Evolutionary conservation across 2,797 vertebrate genomes (phyloP), one percentile per base, ranked within the genome.

Genomic region (Crocidura indochinensis): DNA sequence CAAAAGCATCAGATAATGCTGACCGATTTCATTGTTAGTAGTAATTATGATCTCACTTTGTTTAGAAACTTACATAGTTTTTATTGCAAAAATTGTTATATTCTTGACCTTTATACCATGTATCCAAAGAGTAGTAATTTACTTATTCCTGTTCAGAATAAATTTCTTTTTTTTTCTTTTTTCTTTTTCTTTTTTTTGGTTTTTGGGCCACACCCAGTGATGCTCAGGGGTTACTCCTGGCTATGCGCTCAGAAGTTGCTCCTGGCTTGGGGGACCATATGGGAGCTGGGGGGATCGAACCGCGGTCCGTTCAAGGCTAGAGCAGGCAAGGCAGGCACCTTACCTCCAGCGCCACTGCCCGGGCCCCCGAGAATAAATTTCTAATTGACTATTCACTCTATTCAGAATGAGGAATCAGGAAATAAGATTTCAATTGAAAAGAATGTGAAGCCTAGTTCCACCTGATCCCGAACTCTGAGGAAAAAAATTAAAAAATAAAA

Each of bases 311-410:
- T n/a, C n/a, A n/a, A n/a, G n/a, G n/a, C n/a, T n/a, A n/a, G n/a
- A n/a, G n/a, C n/a, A n/a, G n/a, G n/a, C n/a, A n/a, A n/a, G n/a
- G n/a, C n/a, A n/a, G n/a, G n/a, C n/a, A n/a, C n/a, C n/a, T n/a
- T n/a, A n/a, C n/a, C n/a, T n/a, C n/a, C n/a, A n/a, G n/a, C n/a
- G n/a, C n/a, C n/a, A n/a, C n/a, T n/a, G n/a, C n/a, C n/a, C n/a
- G n/a, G n/a, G n/a, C n/a, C n/a, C n/a, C n/a, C n/a, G n/a, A 47
- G 49, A 84, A 26, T 88, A 92, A 69, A 94, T 85, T 90, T 79
- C 49, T 89, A 53, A 88, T 72, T 91, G 75, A n/a, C n/a, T 77
- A 76, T 82, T 56, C 12, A 56, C 44, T 84, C 31, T 47, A 22
- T 24, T 85, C 64, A 85, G 53, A 82, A 92, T 22, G 20, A 83